Base-by-base conservation (phyloP, 2,888 invertebrate species). In the Drosophila rellima region DNA sequence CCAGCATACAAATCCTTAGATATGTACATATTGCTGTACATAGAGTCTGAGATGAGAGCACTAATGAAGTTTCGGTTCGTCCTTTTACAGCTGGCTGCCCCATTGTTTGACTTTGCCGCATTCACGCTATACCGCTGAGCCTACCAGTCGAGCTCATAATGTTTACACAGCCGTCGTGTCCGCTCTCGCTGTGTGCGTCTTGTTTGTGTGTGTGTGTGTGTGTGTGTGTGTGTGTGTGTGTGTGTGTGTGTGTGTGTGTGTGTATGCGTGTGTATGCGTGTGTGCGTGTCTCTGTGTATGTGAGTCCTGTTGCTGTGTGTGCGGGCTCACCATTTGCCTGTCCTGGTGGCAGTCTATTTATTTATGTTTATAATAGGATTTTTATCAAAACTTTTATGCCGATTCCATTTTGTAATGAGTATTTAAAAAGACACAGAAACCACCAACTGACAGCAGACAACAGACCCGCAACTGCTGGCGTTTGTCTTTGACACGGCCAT, bases 301-400 rank as follows among this genome's bases (percentile, higher is more conserved):
- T n/a, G n/a, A n/a, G 59, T 47, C 39, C 44, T 39, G 31, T 42
- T 50, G 23, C 18, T 37, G 47, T 59, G 62, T 63, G 61, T 78
- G 78, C 76, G 59, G 63, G 71, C 51, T 10, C 33, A 40, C 29
- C 79, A 63, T 52, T 75, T 59, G 70, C 52, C 80, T 64, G 63
- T 56, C 47, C 76, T 63, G 76, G 56, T 70, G 70, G 52, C 89
- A 69, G 73, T 78, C 88, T 75, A 87, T 89, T 85, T 86, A 89
- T 86, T 89, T 89, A 86, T 89, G 89, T 84, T 90, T 88, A 84
- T 90, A 90, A 86, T 86, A 89, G 89, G 89, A 90, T 87, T 86
- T 89, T 86, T 86, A 89, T 86, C 88, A 86, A 74, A 85, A 82
- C 86, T 86, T 89, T 82, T 61, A 71, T 54, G 45, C 66, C 78